Conservation (phyloP, 2,888 invertebrate species). For the Drosophila formosana region DNA sequence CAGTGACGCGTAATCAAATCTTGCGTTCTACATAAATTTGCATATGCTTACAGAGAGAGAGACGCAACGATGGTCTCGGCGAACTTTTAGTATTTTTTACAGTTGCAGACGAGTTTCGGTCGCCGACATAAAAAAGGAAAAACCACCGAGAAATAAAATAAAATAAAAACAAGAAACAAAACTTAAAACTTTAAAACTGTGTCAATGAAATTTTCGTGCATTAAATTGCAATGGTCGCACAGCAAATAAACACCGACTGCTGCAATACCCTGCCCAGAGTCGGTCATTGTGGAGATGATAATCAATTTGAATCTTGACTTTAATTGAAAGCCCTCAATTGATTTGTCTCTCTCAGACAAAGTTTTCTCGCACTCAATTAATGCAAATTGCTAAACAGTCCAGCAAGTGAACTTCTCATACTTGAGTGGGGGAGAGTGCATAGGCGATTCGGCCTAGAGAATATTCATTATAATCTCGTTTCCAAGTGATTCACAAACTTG, state of each 20-base stretch:
- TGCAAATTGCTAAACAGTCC: conserved; percentile 6
- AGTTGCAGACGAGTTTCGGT: conserved; percentile 42
- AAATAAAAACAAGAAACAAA: conserved; percentile 15
- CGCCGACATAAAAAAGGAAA: conserved; percentile 39
- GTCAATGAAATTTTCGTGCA: conserved; percentile 74
- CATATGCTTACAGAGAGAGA: conserved; percentile 38
- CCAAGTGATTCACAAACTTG: conserved; percentile 65
- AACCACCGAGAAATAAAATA: conserved; percentile 14
- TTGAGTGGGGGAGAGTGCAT: conserved; percentile 16
- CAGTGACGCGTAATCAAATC: conserved; percentile 23
- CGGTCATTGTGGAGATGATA: neutral
- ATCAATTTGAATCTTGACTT: conserved; percentile 1
- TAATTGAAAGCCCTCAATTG: conserved; percentile 6
- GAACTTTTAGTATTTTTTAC: conserved; percentile 46
- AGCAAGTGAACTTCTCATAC: conserved; percentile 2
- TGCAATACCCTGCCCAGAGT: conserved; percentile 16
- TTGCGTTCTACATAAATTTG: conserved; percentile 59
- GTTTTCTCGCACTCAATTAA: conserved; percentile 6
- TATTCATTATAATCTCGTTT: neutral
- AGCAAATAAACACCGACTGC: conserved; percentile 32
- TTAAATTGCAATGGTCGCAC: conserved; percentile 61
- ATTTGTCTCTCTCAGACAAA: conserved; percentile 5
- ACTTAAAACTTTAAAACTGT: conserved; percentile 50
- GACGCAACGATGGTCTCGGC: conserved; percentile 25
- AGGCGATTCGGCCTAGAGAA: conserved; percentile 1